Evolutionary conservation across 2,888 invertebrate genomes (phyloP).

Genomic region (Mesoligia furuncula): DNA sequence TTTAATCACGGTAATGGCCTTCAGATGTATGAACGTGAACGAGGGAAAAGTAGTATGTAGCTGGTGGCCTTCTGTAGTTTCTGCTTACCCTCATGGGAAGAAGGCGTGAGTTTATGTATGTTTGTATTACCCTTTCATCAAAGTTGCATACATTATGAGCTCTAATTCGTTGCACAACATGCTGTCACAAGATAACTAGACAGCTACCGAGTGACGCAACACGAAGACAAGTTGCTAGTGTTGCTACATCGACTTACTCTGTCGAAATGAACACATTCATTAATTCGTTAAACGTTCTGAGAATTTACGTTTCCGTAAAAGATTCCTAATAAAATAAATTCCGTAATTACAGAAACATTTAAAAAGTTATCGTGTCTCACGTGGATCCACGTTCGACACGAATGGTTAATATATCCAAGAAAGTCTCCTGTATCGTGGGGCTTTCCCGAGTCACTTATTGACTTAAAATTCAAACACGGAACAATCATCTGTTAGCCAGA

Average conservation of each 20-base stretch:
- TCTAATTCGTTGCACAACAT: slow-evolving; percentile 3
- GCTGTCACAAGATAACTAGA: slow-evolving; percentile 9
- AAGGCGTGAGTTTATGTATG: not conserved
- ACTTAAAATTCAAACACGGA: not conserved
- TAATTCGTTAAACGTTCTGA: not conserved
- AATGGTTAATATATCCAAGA: not conserved
- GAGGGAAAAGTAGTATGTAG: not conserved
- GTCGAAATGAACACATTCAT: slow-evolving; percentile 4
- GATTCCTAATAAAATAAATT: too few relatives aligned
- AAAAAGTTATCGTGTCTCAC: not conserved
- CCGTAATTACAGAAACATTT: not conserved
- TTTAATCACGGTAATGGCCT: not conserved
- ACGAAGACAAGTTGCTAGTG: not conserved
- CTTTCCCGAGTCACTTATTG: slow-evolving; percentile 1
- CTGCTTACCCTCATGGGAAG: not conserved
- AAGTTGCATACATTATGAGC: not conserved
- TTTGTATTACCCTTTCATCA: not conserved
- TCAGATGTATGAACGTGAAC: not conserved
- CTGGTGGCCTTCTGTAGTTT: not conserved
- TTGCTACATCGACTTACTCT: not conserved
- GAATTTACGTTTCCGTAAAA: not conserved
- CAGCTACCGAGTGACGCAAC: not conserved
- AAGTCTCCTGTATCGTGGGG: not conserved
- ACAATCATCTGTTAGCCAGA: not conserved
- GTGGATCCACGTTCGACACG: not conserved